Percentiles rank a stretch among this genome's conserved stretches.
Evolutionary conservation across 2,888 invertebrate species (phyloP).

Genomic region (Ophion costatus): DNA sequence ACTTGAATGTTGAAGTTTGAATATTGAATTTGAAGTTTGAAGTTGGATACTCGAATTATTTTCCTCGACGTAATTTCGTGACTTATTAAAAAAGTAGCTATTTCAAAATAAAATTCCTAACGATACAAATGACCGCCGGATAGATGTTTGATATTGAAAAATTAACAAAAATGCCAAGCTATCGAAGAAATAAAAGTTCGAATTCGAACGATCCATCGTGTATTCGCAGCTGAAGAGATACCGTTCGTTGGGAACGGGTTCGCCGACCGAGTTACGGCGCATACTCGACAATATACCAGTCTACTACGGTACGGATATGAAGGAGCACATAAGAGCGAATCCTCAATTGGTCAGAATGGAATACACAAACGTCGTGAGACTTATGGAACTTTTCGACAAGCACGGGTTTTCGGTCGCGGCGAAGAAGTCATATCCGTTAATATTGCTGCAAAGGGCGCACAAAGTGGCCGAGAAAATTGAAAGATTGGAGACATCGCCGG

Average conservation of each 20-base stretch:
- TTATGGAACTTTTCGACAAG: constrained; percentile 85
- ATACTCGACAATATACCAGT: constrained; percentile 85
- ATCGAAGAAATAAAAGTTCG: constrained; percentile 2
- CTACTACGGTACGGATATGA: constrained; percentile 86
- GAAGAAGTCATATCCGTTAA: constrained; percentile 84
- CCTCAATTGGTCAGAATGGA: constrained; percentile 88
- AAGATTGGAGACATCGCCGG: constrained; percentile 85
- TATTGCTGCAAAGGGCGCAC: constrained; percentile 86
- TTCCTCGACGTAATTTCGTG: no score
- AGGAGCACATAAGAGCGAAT: constrained; percentile 84
- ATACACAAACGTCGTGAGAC: constrained; percentile 85
- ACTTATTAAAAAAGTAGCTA: no score
- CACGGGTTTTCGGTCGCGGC: constrained; percentile 76
- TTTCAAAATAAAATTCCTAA: no score
- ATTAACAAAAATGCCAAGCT: no score
- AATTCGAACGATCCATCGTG: no score
- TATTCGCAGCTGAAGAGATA: constrained; percentile 84
- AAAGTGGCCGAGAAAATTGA: constrained; percentile 86
- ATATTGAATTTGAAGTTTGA: no score
- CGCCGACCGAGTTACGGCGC: constrained; percentile 86
- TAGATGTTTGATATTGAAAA: no score
- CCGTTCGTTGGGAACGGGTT: constrained; percentile 86
- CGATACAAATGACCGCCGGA: no score
- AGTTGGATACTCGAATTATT: no score
- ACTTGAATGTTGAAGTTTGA: no score